Conservation (phyloP, 2,113 vertebrate species). For the Phainopepla nitens region DNA sequence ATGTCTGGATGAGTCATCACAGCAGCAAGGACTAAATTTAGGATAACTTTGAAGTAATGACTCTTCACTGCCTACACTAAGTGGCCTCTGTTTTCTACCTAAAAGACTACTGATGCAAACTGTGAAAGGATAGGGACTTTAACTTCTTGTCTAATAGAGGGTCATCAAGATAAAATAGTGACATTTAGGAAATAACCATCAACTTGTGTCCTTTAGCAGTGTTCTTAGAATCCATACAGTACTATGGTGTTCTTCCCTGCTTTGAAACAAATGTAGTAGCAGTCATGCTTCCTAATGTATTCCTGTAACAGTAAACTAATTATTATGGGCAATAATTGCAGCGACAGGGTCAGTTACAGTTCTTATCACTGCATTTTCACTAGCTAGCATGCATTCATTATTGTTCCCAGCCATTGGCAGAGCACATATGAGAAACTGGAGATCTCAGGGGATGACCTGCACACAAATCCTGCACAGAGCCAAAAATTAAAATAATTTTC, state of each 20-base stretch:
- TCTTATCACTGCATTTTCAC: background rate
- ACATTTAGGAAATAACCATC: background rate
- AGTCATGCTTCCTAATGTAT: background rate
- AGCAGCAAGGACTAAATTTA: constrained; percentile 30
- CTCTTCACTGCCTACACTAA: background rate
- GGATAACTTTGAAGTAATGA: background rate
- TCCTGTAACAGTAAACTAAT: background rate
- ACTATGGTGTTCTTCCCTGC: background rate
- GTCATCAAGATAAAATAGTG: background rate
- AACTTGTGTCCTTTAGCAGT: background rate
- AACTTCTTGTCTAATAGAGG: background rate
- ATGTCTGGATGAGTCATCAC: background rate
- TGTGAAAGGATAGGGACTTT: background rate
- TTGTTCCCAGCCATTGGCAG: background rate
- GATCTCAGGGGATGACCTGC: background rate
- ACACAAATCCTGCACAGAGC: background rate
- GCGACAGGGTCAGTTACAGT: background rate
- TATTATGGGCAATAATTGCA: constrained; percentile 8
- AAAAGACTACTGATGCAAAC: background rate
- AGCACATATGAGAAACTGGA: background rate
- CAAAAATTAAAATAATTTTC: background rate
- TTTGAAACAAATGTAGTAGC: background rate
- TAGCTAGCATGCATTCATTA: background rate
- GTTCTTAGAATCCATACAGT: background rate
- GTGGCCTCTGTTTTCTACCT: background rate